phyloP scores from a whole-genome alignment of 2,888 invertebrate species.

The Tipula unca region DNA sequence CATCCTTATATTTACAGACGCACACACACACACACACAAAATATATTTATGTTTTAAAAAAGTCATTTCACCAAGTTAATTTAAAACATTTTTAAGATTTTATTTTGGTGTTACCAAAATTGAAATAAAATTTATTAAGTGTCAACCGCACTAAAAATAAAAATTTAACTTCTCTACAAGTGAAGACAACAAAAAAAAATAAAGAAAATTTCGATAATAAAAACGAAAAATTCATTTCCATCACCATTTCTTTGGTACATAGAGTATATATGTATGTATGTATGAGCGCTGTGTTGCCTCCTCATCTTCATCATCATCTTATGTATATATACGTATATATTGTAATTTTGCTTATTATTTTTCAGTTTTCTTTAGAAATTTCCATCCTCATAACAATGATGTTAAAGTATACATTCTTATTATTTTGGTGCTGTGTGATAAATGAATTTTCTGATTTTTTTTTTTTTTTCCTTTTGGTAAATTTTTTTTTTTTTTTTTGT shows the following conservation, averaged over 20 bases:
- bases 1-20: too few relatives aligned
- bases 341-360: conserved; percentile 14
- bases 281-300: background rate
- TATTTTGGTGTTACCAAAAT: background rate
- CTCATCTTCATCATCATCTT: background rate
- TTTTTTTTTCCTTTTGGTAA: background rate
- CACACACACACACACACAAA: background rate
- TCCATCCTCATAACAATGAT: conserved; percentile 8
- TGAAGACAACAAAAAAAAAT: background rate
- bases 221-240: conserved; percentile 1
- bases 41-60: background rate
- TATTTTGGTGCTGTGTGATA: conserved; percentile 14
- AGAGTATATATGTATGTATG: background rate
- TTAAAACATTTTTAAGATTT: conserved; percentile 14
- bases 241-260: background rate
- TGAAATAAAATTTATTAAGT: conserved; percentile 8
- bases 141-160: conserved; percentile 14
- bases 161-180: background rate
- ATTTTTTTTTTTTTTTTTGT: background rate
- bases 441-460: background rate
- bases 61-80: background rate
- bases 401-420: conserved; percentile 4
- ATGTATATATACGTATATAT: background rate
- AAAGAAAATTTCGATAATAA: background rate
- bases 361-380: background rate